Conservation (phyloP, 2,888 invertebrate genomes). For the Andrena haemorrhoa region DNA sequence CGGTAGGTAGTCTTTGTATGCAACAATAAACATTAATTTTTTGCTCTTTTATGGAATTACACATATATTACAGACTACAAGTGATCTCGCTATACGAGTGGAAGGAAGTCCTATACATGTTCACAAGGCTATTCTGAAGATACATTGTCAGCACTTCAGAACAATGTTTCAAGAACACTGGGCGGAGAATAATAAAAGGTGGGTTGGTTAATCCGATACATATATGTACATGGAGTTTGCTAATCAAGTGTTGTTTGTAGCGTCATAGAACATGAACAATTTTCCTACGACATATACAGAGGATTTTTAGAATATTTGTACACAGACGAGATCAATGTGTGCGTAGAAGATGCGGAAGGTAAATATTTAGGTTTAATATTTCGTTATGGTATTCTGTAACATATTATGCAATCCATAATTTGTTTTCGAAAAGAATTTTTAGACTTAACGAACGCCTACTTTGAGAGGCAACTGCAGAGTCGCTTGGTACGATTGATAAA, state of each 20-base stretch:
- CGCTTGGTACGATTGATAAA: constrained; percentile 87
- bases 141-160: constrained; percentile 88
- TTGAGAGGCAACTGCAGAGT: constrained; percentile 86
- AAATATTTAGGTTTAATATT: too few relatives aligned
- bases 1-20: constrained; percentile 79
- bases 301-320: too few relatives aligned
- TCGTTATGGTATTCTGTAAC: too few relatives aligned
- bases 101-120: constrained; percentile 87
- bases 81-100: constrained; percentile 87
- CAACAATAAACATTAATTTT: not conserved
- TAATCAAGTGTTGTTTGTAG: too few relatives aligned
- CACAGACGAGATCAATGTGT: too few relatives aligned
- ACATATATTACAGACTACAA: constrained; percentile 83
- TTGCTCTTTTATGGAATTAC: not conserved
- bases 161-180: constrained; percentile 88
- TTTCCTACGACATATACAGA: too few relatives aligned
- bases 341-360: too few relatives aligned
- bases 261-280: too few relatives aligned
- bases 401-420: not conserved
- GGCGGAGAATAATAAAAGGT: constrained; percentile 87
- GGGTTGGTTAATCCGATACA: constrained; percentile 39
- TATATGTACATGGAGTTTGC: too few relatives aligned
- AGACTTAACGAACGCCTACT: constrained; percentile 88
- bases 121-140: constrained; percentile 87
- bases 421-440: constrained; percentile 83